Base-by-base conservation (phyloP, 2,797 vertebrate species). In the Spheniscus humboldti region DNA sequence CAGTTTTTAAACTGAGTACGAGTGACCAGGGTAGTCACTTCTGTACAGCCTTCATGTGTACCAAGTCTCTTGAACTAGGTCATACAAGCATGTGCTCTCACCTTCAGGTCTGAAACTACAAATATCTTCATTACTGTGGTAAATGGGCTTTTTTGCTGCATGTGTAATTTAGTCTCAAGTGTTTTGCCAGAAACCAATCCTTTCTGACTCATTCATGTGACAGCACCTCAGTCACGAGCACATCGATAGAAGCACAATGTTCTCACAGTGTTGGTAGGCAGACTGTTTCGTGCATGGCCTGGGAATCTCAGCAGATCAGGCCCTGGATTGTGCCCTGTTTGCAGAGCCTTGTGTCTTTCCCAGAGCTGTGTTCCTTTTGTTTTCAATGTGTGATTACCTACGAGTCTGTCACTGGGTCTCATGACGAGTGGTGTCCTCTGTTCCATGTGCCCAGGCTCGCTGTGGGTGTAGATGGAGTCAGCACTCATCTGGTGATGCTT, bases 391-490 rank as follows among this genome's bases (percentile, higher is more conserved):
- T 37, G 24, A 48, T 56, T 67, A 11, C 35, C 13, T 20, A 4
- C 0, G 1, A 53, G 19, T 62, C 35, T 52, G 18, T 41, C 69
- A 8, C 59, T 57, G 68, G 13, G 11, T 73, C 37, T 80, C 9
- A 13, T 62, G 64, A 8, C 6, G 13, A 66, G 35, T 17, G 18
- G 6, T 69, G 62, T 57, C 16, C 18, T 88, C 57, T 0, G 2
- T 23, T 76, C 59, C 57, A 9, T 0, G 0, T 60, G 25, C 23
- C 41, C 37, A 20, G 41, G 41, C 19, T 66, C 28, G 3, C 17
- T 7, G 19, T 20, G 48, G 18, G 11, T 41, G 12, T 50, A 16
- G 59, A 41, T 25, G n/a, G 48, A 62, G n/a, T 68, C 35, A 27
- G 23, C 9, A 8, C 8, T 76, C n/a, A 56, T 27, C 50, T 10